These are phyloP conservation scores for Cetoscarus ocellatus DNA, from an alignment of 2,797 vertebrate species.

Conservation along the genomic window DNA sequence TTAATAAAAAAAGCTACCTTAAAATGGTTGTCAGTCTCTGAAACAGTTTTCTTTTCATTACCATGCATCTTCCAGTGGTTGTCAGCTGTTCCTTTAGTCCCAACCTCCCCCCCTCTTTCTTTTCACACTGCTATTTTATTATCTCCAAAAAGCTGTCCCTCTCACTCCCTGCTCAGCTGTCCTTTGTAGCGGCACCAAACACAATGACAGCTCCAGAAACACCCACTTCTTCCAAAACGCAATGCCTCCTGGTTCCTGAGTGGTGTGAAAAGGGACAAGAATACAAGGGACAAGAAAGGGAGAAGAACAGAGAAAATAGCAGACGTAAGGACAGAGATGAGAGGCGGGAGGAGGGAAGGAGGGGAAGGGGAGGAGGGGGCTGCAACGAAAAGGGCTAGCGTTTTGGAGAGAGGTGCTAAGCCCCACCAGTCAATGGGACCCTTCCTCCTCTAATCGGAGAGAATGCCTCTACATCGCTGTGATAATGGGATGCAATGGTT, in stretches of 20 bases:
- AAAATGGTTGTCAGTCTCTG: conserved; percentile 75
- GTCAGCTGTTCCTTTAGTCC: conserved; percentile 72
- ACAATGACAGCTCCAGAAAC: conserved; percentile 82
- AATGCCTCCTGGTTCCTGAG: conserved; percentile 73
- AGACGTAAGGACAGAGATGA: conserved; percentile 64
- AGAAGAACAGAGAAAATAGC: conserved; percentile 66
- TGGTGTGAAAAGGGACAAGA: conserved; percentile 71
- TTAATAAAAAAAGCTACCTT: conserved; percentile 68
- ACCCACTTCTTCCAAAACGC: conserved; percentile 80
- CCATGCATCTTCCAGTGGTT: conserved; percentile 69
- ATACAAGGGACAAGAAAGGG: conserved; percentile 58
- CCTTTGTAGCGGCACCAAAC: conserved; percentile 81
- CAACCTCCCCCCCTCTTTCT: conserved; percentile 56
- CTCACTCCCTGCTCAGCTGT: conserved; percentile 76
- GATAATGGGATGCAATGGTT: conserved; percentile 85
- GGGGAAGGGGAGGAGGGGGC: conserved; percentile 47
- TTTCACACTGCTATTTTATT: conserved; percentile 72
- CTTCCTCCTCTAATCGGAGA: conserved; percentile 82
- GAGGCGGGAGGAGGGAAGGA: not conserved
- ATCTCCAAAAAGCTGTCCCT: conserved; percentile 72
- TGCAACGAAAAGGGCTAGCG: conserved; percentile 80
- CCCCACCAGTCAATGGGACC: conserved; percentile 85
- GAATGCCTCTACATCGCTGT: conserved; percentile 86
- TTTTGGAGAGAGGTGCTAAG: conserved; percentile 80
- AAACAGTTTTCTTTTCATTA: conserved; percentile 73